Conservation (phyloP, 2,797 vertebrate genomes). For the Hipposideros larvatus region DNA sequence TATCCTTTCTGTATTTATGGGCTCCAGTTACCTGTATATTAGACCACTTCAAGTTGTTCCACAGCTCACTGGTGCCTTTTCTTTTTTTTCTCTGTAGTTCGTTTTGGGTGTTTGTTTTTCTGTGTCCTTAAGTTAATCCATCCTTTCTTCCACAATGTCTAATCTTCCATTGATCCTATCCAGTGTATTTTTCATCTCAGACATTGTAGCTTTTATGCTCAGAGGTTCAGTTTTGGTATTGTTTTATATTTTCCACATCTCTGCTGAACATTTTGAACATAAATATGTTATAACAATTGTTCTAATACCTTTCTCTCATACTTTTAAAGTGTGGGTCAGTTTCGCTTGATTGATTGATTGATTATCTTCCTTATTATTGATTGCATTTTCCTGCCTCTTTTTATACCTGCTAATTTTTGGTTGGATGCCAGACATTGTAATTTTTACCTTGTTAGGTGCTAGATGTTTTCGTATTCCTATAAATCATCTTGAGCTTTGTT, state of each 20-base stretch:
- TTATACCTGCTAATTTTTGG: slow-evolving; percentile 13
- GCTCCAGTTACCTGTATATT: neutral
- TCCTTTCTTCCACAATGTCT: neutral
- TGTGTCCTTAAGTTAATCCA: slow-evolving; percentile 5
- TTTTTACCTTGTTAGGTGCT: neutral
- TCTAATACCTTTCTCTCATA: slow-evolving; percentile 9
- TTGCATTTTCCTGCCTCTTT: slow-evolving; percentile 5
- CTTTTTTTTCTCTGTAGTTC: neutral
- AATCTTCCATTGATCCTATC: slow-evolving; percentile 22
- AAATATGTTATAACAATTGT: neutral
- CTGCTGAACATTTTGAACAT: slow-evolving; percentile 33
- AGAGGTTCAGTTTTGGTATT: neutral
- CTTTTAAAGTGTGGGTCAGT: slow-evolving; percentile 2
- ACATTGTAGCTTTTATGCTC: neutral
- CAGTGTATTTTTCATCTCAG: slow-evolving; percentile 24
- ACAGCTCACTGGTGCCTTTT: neutral
- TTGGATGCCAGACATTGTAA: neutral
- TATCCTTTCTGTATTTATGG: neutral
- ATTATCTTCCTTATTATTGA: neutral
- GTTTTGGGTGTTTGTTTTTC: neutral
- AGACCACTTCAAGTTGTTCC: neutral
- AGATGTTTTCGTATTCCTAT: neutral
- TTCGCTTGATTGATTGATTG: slow-evolving; percentile 19
- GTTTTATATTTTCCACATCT: neutral
- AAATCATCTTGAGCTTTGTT: neutral